Evolutionary conservation across 2,888 invertebrate species (phyloP).

Genomic region (Plebejus anna): DNA sequence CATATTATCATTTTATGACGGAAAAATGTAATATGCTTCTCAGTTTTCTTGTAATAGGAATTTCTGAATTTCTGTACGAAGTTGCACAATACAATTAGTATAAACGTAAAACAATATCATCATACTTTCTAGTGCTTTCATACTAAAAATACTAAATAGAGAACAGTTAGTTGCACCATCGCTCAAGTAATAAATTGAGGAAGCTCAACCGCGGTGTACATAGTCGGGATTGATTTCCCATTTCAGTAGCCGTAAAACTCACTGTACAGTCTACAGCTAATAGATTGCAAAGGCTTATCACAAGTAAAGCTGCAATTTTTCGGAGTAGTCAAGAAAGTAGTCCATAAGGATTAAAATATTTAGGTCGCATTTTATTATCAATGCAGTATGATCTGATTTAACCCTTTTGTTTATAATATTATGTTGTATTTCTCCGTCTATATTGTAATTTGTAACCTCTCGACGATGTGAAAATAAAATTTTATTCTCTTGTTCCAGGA

Average conservation of each 20-base stretch:
- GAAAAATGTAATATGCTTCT: no score
- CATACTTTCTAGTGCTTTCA: no score
- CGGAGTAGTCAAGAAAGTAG: not conserved
- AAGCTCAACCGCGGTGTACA: constrained; percentile 52
- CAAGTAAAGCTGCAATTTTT: not conserved
- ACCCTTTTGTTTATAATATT: not conserved
- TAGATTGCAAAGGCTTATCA: constrained; percentile 38
- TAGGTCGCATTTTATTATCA: not conserved
- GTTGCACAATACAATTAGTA: not conserved
- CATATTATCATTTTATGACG: no score
- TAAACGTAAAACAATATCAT: not conserved
- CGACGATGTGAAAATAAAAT: not conserved
- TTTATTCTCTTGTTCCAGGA: constrained; percentile 57
- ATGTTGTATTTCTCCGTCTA: not conserved
- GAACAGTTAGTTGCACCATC: not conserved
- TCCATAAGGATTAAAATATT: no score
- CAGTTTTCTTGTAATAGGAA: no score
- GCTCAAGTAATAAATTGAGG: constrained; percentile 43
- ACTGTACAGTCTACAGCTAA: constrained; percentile 47
- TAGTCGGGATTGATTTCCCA: constrained; percentile 66
- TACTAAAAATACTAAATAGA: not conserved
- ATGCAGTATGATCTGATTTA: not conserved
- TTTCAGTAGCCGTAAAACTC: constrained; percentile 48
- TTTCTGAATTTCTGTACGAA: no score
- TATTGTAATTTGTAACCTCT: not conserved